Evolutionary conservation across 35 echinoderm and acorn worm species (phyloP), one percentile per base, ranked within the genome.

Genomic region (Lytechinus pictus): DNA sequence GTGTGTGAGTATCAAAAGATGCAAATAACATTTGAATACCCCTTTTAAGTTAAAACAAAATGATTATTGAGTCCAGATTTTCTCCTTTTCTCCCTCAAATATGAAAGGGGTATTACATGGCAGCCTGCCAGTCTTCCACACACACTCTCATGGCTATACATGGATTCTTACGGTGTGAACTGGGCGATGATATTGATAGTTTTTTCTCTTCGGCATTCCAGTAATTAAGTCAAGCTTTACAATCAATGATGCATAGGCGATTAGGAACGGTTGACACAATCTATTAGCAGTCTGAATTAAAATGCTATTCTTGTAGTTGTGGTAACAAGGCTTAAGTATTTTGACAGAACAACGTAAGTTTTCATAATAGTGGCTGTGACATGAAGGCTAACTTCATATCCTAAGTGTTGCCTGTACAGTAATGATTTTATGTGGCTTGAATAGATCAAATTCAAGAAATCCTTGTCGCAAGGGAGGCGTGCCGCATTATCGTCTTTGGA

Each of bases 201-300:
- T 79, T 79, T 16, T 14, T 24, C 19, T 24, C 61, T 5, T 21
- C 8, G 14, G 21, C 66, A 79, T 79, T 79, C 66, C 66, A 24
- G 16, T 79, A 19, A 79, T 79, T 24, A 79, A 79, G 66, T 79
- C 66, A 79, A 79, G 66, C 66, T 79, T 79, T 79, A 79, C 66
- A 79, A 24, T 79, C 66, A 24, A 79, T 79, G 66, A 24, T 16
- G 66, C 66, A 24, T 79, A 79, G 66, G 66, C 21, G 6, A n/a
- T 79, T 79, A 79, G 66, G n/a, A 79, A 79, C 21, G 66, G 66
- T n/a, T 79, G 66, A 79, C 16, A 79, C 66, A 79, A 79, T 79
- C 66, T 16, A 79, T 79, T 79, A 79, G 19, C n/a, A 19, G 7
- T 79, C 3, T 79, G 19, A 79, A 79, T 79, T 4, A 6, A 24